Base-by-base conservation (phyloP, 2,888 invertebrate genomes). In the Tetranychus piercei region DNA sequence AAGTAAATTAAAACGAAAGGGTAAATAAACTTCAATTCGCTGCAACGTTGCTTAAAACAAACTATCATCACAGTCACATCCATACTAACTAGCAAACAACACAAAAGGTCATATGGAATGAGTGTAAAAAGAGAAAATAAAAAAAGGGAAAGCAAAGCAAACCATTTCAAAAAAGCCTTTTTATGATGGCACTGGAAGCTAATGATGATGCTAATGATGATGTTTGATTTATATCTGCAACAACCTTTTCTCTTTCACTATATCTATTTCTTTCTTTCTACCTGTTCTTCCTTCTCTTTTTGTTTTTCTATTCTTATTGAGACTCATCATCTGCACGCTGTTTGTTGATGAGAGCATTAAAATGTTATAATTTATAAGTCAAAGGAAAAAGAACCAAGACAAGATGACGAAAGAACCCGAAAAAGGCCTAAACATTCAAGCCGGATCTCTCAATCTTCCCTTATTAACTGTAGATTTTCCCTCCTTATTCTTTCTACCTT, bases 401-500 rank as follows among this genome's bases (percentile, higher is more conserved):
- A 55, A 55, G 9, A 55, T 55, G 55, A 55, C 15, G 55, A 15
- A 15, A 15, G 15, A 15, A 55, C 55, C 55, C 55, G 34, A 55
- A 55, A 55, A 55, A 55, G 55, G 55, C 55, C 55, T 15, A 55
- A 55, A 55, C 11, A 15, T 55, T 55, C 55, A 55, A 55, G 55
- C 55, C 55, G 55, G 55, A 55, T 55, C 55, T 55, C 55, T 55
- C 34, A 34, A 34, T 34, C 34, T 34, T 34, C 34, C 34, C 34
- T 34, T 34, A 34, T 34, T 34, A 34, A 34, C 34, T 34, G 34
- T 34, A 34, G 34, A 34, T 34, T 66, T 64, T 64, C n/a, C 65
- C 65, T 64, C 65, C n/a, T n/a, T 64, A 18, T 9, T 22, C 67
- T 67, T n/a, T 22, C 67, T 67, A 64, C 67, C n/a, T 67, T 67